A percentile compares a stretch with the other conserved stretches of the same genome.
Evolutionary conservation across 2,888 invertebrate genomes (phyloP).

Genomic region (Bombyx huttoni): DNA sequence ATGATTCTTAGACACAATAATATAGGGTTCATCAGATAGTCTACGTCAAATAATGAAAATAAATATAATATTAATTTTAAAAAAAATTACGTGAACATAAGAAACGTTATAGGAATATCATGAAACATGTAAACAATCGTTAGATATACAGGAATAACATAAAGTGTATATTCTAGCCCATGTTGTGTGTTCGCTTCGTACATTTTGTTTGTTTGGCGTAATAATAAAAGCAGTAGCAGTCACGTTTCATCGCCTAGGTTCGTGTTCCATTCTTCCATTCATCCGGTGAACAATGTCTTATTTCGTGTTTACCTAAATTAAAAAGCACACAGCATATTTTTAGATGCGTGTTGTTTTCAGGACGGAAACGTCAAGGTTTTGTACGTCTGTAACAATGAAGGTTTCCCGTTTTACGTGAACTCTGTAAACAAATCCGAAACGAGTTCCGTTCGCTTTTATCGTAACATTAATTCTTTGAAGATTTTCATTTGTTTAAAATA

Average conservation of each 20-base stretch:
- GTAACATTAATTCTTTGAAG: background rate
- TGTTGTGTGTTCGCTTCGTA: slow-evolving; percentile 7
- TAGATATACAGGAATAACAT: background rate
- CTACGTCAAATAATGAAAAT: no score
- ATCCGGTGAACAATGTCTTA: slow-evolving; percentile 29
- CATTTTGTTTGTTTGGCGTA: slow-evolving; percentile 20
- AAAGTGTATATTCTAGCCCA: background rate
- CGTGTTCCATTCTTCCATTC: slow-evolving; percentile 17
- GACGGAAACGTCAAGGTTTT: background rate
- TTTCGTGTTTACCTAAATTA: slow-evolving; percentile 19
- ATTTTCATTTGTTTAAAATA: background rate
- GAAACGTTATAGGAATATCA: background rate
- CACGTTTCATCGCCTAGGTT: slow-evolving; percentile 3
- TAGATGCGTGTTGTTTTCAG: background rate
- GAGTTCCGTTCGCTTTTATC: background rate
- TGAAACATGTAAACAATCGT: background rate
- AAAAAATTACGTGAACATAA: no score
- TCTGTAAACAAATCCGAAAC: background rate
- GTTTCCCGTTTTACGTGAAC: background rate
- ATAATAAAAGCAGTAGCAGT: slow-evolving; percentile 12
- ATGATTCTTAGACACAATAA: no score
- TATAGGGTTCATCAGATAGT: no score
- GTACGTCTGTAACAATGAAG: background rate
- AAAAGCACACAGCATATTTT: slow-evolving; percentile 8
- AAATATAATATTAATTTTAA: no score